Conservation (phyloP, 2,113 vertebrate species). For the Paramisgurnus dabryanus region DNA sequence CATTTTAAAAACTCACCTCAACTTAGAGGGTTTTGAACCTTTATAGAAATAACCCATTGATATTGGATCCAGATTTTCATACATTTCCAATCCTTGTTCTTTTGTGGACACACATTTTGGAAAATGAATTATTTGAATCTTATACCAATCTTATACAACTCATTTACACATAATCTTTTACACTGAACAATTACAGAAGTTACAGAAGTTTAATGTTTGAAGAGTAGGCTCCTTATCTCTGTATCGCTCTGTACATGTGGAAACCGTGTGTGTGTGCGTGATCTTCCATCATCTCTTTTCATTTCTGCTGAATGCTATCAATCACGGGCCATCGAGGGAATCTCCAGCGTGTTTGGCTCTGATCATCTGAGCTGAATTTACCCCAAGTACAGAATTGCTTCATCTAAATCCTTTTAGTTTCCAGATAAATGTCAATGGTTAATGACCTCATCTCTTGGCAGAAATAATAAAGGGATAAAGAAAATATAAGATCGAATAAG, state of each 20-base stretch:
- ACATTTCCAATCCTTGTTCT: neutral
- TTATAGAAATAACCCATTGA: neutral
- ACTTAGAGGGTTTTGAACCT: too few species aligned
- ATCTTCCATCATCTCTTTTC: constrained; percentile 1
- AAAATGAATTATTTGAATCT: too few species aligned
- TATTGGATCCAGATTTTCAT: neutral
- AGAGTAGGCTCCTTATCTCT: neutral
- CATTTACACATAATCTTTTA: too few species aligned
- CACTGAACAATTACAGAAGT: too few species aligned
- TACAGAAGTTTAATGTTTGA: neutral
- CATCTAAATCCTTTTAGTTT: constrained; percentile 11
- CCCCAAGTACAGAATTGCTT: constrained; percentile 12
- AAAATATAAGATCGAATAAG: neutral
- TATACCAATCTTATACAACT: too few species aligned
- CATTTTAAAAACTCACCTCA: too few species aligned
- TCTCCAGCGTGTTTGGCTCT: constrained; percentile 4
- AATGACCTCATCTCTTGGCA: constrained; percentile 15
- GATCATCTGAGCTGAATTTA: neutral
- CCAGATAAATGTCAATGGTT: constrained; percentile 11
- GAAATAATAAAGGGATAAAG: too few species aligned
- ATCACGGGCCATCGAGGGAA: constrained; percentile 36
- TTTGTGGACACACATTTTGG: neutral
- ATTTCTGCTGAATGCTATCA: constrained; percentile 13
- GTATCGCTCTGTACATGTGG: constrained; percentile 6
- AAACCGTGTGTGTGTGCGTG: constrained; percentile 8